These are phyloP conservation scores for Drosophila sp. DNA, from an alignment of 1,140 invertebrate genomes.

Conservation along the genomic window DNA sequence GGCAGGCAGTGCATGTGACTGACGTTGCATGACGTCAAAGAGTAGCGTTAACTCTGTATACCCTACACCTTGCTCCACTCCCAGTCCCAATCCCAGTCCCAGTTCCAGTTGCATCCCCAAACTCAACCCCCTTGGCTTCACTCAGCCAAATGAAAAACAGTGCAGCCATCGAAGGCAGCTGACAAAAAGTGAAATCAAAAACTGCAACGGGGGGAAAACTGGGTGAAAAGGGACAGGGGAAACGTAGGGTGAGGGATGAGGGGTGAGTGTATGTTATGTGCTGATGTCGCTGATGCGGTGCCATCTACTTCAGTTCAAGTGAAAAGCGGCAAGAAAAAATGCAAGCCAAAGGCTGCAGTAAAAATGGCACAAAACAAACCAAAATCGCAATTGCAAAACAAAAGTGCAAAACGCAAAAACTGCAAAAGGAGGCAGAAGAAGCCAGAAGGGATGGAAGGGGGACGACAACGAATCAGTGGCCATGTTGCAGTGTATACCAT, in stretches of 20 bases:
- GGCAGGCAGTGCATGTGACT: not conserved
- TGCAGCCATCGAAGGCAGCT: conserved; percentile 51
- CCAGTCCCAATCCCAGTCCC: not conserved
- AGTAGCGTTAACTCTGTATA: conserved; percentile 29
- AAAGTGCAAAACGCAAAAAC: conserved; percentile 64
- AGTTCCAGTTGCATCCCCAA: no score
- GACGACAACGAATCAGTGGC: conserved; percentile 66
- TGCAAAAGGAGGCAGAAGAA: conserved; percentile 36
- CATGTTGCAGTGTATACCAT: conserved; percentile 39
- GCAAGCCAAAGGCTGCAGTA: conserved; percentile 81
- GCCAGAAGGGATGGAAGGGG: not conserved
- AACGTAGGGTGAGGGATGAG: not conserved
- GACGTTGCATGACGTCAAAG: conserved; percentile 2
- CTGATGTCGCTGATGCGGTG: conserved; percentile 44
- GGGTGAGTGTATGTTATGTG: conserved; percentile 44
- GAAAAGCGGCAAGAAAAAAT: conserved; percentile 79
- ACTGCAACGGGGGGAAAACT: conserved; percentile 53
- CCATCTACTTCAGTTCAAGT: conserved; percentile 70
- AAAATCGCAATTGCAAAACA: conserved; percentile 53
- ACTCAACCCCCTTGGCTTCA: not conserved
- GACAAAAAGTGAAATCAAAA: conserved; percentile 80
- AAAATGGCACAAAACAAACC: conserved; percentile 77
- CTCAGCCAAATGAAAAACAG: conserved; percentile 65
- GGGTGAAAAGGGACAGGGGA: no score
- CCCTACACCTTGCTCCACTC: not conserved